phyloP scores from a whole-genome alignment of 2,888 invertebrate species.

The Drosophila putrida region DNA sequence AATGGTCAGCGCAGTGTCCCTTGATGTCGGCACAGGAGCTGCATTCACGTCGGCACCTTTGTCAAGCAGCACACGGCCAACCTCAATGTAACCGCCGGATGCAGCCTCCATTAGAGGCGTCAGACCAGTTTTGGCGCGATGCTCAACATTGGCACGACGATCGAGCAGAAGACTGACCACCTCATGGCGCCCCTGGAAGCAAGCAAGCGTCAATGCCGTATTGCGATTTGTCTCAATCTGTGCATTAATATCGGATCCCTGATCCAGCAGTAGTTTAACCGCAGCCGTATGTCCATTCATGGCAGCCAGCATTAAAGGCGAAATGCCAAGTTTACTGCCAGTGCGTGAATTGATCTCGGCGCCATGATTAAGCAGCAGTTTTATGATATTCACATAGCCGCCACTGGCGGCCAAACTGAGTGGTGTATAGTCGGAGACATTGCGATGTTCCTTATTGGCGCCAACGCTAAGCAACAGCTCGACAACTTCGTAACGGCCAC shows the following conservation, averaged over 20 bases:
- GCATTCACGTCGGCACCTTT: constrained; percentile 99
- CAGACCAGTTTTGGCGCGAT: constrained; percentile 99
- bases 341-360: constrained; percentile 99
- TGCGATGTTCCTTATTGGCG: constrained; percentile 99
- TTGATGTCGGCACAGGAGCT: constrained; percentile 98
- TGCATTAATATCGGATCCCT: constrained; percentile 99
- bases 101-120: constrained; percentile 99
- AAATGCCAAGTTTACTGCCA: constrained; percentile 98
- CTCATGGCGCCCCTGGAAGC: constrained; percentile 99
- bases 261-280: constrained; percentile 96
- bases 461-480: constrained; percentile 94
- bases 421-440: constrained; percentile 99
- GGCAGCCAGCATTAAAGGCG: constrained; percentile 99
- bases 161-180: constrained; percentile 98
- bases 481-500: constrained; percentile 98
- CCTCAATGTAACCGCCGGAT: constrained; percentile 99
- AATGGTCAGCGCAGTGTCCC: constrained; percentile 99
- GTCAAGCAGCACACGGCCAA: constrained; percentile 97
- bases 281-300: constrained; percentile 99
- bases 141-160: constrained; percentile 99
- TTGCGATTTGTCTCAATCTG: constrained; percentile 99
- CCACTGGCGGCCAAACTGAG: constrained; percentile 99
- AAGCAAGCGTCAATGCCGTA: constrained; percentile 98
- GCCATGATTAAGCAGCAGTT: constrained; percentile 95
- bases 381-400: constrained; percentile 99